These are phyloP conservation scores for Eueremaeus valkanovi DNA, from an alignment of 2,888 invertebrate genomes.

Conservation along the genomic window DNA sequence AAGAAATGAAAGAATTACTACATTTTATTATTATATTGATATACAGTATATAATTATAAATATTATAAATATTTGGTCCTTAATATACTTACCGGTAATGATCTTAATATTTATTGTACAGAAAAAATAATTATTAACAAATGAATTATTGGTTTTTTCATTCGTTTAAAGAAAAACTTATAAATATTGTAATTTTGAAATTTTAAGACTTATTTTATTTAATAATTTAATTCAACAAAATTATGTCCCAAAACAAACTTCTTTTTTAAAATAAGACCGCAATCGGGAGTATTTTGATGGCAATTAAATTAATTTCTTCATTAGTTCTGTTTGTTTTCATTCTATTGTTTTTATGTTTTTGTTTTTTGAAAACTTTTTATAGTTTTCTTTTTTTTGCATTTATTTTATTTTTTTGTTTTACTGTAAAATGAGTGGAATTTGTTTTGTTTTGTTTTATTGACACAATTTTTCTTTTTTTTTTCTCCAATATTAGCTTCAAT, in stretches of 20 bases:
- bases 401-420: no score
- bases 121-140: constrained; percentile 13
- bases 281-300: constrained; percentile 9
- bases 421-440: no score
- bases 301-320: constrained; percentile 1
- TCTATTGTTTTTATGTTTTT: neutral
- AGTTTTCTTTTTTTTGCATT: neutral
- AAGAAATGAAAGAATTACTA: no score
- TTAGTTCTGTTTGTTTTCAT: no score
- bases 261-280: neutral
- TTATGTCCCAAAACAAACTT: neutral
- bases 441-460: no score
- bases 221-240: neutral
- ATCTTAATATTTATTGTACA: constrained; percentile 35
- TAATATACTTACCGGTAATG: constrained; percentile 33
- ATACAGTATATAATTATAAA: constrained; percentile 22
- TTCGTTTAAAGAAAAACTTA: neutral
- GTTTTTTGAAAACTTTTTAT: neutral
- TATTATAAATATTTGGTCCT: constrained; percentile 32
- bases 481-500: no score
- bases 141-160: constrained; percentile 26
- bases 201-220: constrained; percentile 31
- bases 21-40: neutral
- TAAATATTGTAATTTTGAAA: constrained; percentile 36
- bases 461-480: no score